Evolutionary conservation across 1,140 invertebrate species (phyloP), one percentile per base, ranked within the genome.

Genomic region (Lepidotrigona ventralis): DNA sequence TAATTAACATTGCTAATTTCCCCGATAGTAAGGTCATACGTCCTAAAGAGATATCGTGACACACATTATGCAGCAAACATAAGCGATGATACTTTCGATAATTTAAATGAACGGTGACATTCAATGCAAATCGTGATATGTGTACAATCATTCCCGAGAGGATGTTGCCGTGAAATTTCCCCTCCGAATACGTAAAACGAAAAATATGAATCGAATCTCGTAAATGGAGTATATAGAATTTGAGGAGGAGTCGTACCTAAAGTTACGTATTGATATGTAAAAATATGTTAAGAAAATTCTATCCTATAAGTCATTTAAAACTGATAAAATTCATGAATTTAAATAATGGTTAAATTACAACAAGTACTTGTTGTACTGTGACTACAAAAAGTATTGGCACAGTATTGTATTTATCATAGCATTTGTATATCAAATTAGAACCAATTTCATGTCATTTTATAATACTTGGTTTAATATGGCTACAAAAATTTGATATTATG

Each of bases 91-190:
- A 79, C 76, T 73, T 79, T 79, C 82, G 82, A 83, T 83, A 46
- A 79, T 83, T 79, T 73, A 83, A 83, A 83, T 79, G 82, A 83
- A 69, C 76, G 19, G 33, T 56, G 77, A 79, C 77, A 83, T 83
- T 83, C 82, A 79, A 83, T 83, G 82, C 77, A 79, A 83, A 83
- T 83, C 77, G 53, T 66, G 70, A 83, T 51, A 46, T 21, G 69
- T 51, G 72, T 58, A 73, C 68, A 68, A 79, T 54, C 33, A 72
- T 66, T 69, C 9, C 19, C 21, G 51, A 29, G 54, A 53, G n/a
- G 26, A 29, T 23, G 33, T 29, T n/a, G 14, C 17, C 58, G 4
- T 8, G 53, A 72, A 56, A n/a, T 14, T 53, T 33, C 76, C 26
- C n/a, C 9, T 66, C 33, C 4, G 39, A 46, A 8, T 8, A 46